A percentile compares a stretch with the other conserved stretches of the same genome.
Evolutionary conservation across 2,888 invertebrate genomes (phyloP).

Genomic region (Yponomeuta malinellus): DNA sequence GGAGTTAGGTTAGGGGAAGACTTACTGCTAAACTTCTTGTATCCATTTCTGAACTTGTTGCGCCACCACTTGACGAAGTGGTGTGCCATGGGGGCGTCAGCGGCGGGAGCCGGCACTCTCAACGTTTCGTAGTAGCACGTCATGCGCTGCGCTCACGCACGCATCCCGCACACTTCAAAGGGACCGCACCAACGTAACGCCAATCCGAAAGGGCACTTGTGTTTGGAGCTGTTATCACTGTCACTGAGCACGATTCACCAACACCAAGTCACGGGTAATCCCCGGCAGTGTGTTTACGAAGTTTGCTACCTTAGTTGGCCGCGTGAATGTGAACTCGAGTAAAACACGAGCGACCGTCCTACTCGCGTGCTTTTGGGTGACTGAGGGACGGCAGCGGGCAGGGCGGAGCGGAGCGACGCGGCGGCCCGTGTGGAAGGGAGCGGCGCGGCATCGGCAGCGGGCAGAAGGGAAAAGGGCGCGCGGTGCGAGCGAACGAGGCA

Average conservation of each 20-base stretch:
- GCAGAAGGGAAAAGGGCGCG: conserved; percentile 22
- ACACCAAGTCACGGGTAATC: not conserved
- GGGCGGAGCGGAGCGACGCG: conserved; percentile 25
- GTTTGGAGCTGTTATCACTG: conserved; percentile 11
- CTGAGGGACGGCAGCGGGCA: conserved; percentile 45
- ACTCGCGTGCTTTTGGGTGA: conserved; percentile 54
- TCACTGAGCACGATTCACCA: conserved; percentile 9
- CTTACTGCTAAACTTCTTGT: conserved; percentile 84
- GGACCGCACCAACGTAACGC: conserved; percentile 45
- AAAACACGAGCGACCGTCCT: conserved; percentile 48
- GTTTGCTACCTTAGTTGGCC: conserved; percentile 62
- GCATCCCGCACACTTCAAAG: conserved; percentile 73
- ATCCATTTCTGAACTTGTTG: conserved; percentile 84
- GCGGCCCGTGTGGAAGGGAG: conserved; percentile 18
- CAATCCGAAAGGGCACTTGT: conserved; percentile 22
- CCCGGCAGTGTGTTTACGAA: conserved; percentile 12
- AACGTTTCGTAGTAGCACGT: conserved; percentile 75
- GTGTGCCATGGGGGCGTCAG: conserved; percentile 81
- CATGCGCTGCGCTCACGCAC: conserved; percentile 77
- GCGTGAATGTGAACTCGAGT: conserved; percentile 39
- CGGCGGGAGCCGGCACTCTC: conserved; percentile 72
- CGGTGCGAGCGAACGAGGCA: conserved; percentile 11
- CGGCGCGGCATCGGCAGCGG: not conserved
- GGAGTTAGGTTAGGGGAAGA: conserved; percentile 21
- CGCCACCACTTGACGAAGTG: conserved; percentile 86